Evolutionary conservation across 2,888 invertebrate species (phyloP).

Genomic region (Cactoblastis cactorum): DNA sequence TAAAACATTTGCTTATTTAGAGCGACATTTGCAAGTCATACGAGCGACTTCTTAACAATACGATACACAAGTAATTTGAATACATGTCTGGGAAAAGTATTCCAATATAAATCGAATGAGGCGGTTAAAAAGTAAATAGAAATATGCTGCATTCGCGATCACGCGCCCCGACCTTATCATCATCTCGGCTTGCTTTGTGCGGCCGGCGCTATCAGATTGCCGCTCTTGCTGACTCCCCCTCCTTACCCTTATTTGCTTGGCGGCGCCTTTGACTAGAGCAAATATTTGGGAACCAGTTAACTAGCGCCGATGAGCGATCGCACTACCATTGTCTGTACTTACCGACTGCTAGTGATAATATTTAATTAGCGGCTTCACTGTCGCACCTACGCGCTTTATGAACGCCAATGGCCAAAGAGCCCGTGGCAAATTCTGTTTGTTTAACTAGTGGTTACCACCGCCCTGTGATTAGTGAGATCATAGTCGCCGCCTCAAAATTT

Average conservation of each 20-base stretch:
- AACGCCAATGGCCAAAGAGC: slow-evolving; percentile 52
- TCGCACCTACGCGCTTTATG: slow-evolving; percentile 62
- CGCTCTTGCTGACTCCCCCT: slow-evolving; percentile 39
- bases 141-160: slow-evolving; percentile 49
- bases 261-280: slow-evolving; percentile 71
- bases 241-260: slow-evolving; percentile 56
- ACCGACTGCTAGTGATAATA: slow-evolving; percentile 70
- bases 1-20: slow-evolving; percentile 61
- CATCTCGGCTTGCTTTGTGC: slow-evolving; percentile 59
- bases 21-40: slow-evolving; percentile 60
- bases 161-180: slow-evolving; percentile 51
- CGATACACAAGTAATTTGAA: slow-evolving; percentile 31
- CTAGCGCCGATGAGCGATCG: slow-evolving; percentile 68
- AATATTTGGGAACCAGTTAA: slow-evolving; percentile 74
- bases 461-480: slow-evolving; percentile 54
- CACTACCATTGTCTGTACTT: slow-evolving; percentile 63
- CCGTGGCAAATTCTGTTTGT: slow-evolving; percentile 61
- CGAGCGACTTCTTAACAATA: slow-evolving; percentile 28
- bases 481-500: slow-evolving; percentile 19
- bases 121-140: slow-evolving; percentile 42
- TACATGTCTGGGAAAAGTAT: slow-evolving; percentile 22
- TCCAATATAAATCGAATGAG: slow-evolving; percentile 18
- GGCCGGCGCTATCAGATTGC: slow-evolving; percentile 61
- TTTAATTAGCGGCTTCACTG: slow-evolving; percentile 73
- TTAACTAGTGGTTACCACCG: slow-evolving; percentile 49